Percentiles rank a stretch among this genome's conserved stretches.
Conservation (phyloP, 1,140 invertebrate genomes). For the Goniozus legneri region DNA sequence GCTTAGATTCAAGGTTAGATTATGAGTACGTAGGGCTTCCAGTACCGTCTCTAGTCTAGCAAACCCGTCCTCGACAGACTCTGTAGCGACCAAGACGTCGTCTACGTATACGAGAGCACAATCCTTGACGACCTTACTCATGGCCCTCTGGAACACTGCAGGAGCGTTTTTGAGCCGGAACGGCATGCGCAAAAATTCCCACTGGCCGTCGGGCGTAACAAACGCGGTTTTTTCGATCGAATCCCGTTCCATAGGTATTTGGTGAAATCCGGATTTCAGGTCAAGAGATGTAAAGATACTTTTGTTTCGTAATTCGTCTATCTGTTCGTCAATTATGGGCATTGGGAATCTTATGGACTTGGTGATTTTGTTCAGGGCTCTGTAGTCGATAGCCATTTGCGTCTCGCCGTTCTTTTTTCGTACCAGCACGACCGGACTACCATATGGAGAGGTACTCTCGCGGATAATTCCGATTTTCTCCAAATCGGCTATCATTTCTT, state of each 20-base stretch:
- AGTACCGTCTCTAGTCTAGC: conserved; percentile 12
- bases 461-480: not conserved
- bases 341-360: conserved; percentile 22
- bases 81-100: conserved; percentile 20
- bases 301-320: conserved; percentile 21
- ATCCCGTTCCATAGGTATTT: conserved; percentile 5
- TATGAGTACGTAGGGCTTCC: conserved; percentile 9
- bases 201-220: conserved; percentile 23
- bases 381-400: not conserved
- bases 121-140: conserved; percentile 6
- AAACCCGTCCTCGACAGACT: conserved; percentile 16
- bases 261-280: conserved; percentile 16
- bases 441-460: not conserved
- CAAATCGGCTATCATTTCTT: not conserved
- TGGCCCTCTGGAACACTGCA: conserved; percentile 39
- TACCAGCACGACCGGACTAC: not conserved
- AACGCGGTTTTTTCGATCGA: conserved; percentile 18
- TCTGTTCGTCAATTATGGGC: conserved; percentile 27
- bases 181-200: conserved; percentile 42
- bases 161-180: conserved; percentile 52
- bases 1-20: conserved; percentile 23
- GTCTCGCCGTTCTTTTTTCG: not conserved
- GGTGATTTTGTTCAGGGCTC: conserved; percentile 39
- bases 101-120: conserved; percentile 23
- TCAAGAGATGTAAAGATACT: conserved; percentile 20